Base-by-base conservation (phyloP, 2,797 vertebrate species). In the Podargus strigoides region DNA sequence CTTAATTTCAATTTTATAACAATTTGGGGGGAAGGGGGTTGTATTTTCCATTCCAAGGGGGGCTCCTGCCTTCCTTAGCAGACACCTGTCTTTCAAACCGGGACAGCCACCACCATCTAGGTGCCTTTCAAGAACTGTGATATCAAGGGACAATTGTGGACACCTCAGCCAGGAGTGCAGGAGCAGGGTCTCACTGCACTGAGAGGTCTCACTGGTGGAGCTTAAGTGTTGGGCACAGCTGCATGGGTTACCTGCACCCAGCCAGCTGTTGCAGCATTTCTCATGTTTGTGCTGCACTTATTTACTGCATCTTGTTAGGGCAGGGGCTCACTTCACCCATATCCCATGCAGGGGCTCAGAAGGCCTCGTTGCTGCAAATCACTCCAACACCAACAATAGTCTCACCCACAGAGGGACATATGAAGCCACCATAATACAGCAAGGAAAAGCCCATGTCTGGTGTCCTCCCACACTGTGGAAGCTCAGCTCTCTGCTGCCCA, bases 71-170 rank as follows among this genome's bases (percentile, higher is more conserved):
- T n/a, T n/a, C n/a, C n/a, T n/a, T n/a, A n/a, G n/a, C n/a, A n/a
- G n/a, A n/a, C n/a, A n/a, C n/a, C n/a, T n/a, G n/a, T n/a, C n/a
- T n/a, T n/a, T n/a, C n/a, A n/a, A n/a, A n/a, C n/a, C n/a, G n/a
- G n/a, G n/a, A n/a, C n/a, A n/a, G n/a, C 37, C 47, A 16, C n/a
- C 8, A 13, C 15, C 22, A 27, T 26, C 24, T 15, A 26, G 44
- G 18, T 44, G 37, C 17, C 39, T 66, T 59, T 39, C 14, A 30
- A 47, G 39, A 66, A 52, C 46, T 47, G 39, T 7, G 15, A 14
- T 28, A 42, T 24, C 28, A 50, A 58, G 14, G 58, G n/a, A 37
- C 3, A 4, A 5, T 9, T 0, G 2, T 4, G 14, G 67, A 42
- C 53, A 37, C 47, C 41, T 41, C 47, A n/a, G 42, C 20, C 12